Evolutionary conservation across 2,888 invertebrate species (phyloP).

Genomic region (Hofmannophila pseudospretella): DNA sequence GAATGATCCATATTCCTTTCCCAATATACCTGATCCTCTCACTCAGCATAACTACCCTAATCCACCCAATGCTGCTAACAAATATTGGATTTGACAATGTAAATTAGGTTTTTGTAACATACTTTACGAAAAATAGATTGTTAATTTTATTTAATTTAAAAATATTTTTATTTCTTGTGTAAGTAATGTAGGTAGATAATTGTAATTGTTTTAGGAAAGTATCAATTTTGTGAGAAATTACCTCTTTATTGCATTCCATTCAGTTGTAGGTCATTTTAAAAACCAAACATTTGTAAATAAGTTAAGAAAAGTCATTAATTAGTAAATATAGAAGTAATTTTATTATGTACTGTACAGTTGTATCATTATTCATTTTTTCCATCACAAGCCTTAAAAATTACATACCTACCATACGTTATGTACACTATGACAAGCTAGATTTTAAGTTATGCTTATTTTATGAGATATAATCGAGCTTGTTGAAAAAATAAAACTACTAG

Average conservation of each 20-base stretch:
- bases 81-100: conserved; percentile 70
- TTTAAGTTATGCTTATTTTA: neutral
- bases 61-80: conserved; percentile 60
- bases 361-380: conserved; percentile 7
- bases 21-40: conserved; percentile 64
- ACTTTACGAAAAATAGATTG: conserved; percentile 3
- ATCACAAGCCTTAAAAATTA: neutral
- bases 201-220: conserved; percentile 26
- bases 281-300: conserved; percentile 67
- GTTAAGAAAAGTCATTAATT: conserved; percentile 66
- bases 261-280: conserved; percentile 45
- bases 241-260: conserved; percentile 70
- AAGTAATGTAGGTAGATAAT: conserved; percentile 19
- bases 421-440: neutral
- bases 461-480: conserved; percentile 1
- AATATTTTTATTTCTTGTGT: conserved; percentile 14
- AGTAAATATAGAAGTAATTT: conserved; percentile 32
- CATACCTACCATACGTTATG: neutral
- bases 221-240: conserved; percentile 49
- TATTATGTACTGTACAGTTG: conserved; percentile 11
- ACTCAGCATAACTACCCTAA: conserved; percentile 67
- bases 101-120: conserved; percentile 1
- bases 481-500: conserved; percentile 6
- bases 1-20: conserved; percentile 70
- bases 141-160: conserved; percentile 13